A percentile compares a stretch with the other conserved stretches of the same genome.
These are phyloP conservation scores for Pygathrix nemaeus DNA, from an alignment of 2,113 vertebrate genomes.

Conservation along the genomic window DNA sequence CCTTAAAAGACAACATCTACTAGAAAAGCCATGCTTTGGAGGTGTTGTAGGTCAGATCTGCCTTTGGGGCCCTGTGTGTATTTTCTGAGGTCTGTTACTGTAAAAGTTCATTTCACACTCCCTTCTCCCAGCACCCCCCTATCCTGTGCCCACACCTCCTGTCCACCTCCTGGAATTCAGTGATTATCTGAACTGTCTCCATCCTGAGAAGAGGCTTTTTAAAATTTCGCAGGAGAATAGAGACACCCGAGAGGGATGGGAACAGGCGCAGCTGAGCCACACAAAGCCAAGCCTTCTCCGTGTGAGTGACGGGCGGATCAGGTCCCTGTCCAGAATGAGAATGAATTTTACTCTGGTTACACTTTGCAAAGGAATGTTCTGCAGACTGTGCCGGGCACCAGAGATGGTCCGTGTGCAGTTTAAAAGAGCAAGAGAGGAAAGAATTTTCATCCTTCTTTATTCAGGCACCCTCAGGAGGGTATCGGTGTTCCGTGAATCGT, in stretches of 20 bases:
- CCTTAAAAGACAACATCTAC: neutral
- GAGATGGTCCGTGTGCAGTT: neutral
- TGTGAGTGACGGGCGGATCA: neutral
- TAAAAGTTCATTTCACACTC: neutral
- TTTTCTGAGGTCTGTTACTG: neutral
- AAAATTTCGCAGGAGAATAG: neutral
- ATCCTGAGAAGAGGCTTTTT: neutral
- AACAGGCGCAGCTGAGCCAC: neutral
- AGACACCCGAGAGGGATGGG: neutral
- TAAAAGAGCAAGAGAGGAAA: neutral
- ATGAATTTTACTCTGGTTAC: constrained; percentile 35
- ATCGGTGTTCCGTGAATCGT: neutral
- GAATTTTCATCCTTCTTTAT: neutral
- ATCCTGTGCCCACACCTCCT: neutral
- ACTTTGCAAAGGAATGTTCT: neutral
- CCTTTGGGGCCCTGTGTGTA: neutral
- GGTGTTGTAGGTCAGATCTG: neutral
- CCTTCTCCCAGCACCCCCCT: neutral
- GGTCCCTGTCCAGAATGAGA: neutral
- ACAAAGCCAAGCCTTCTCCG: neutral
- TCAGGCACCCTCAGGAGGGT: neutral
- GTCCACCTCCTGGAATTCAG: neutral
- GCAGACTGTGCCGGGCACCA: neutral
- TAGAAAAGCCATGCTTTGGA: neutral
- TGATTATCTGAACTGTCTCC: neutral